Evolutionary conservation across 2,113 vertebrate genomes (phyloP), one percentile per base, ranked within the genome.

Genomic region (Pteropus alecto): DNA sequence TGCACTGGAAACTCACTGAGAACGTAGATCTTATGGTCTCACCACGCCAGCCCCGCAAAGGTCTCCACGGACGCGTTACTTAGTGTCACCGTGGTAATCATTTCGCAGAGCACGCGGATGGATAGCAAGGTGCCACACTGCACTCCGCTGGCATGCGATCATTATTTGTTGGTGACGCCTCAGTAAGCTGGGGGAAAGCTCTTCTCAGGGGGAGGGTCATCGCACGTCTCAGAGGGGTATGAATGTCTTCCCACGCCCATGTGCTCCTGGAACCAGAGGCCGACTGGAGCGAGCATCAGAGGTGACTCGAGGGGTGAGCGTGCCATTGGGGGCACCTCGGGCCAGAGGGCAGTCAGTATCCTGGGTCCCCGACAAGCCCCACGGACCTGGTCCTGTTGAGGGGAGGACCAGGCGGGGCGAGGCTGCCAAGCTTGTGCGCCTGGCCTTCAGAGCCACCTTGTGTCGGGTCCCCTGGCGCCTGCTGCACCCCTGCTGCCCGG

Each of bases 141-240:
- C 9, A 15, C 14, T 5, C 54, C 4, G 24, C 4, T 7, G 0
- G 8, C 12, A 19, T 14, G 16, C 77, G 0, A 2, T 9, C 10
- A 8, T n/a, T 10, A 4, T 5, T 14, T 3, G n/a, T 22, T 19
- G 4, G n/a, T 5, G 51, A 26, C 21, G 1, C 8, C 21, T 58
- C 76, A 4, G 19, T 7, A 28, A 14, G 6, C 19, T 13, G 51
- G 33, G 51, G 51, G 3, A 15, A 13, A 15, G 41, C 2, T n/a
- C 76, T 21, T 24, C 71, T 7, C 76, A 3, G 2, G 7, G 21
- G 11, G 51, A 21, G 56, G 76, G n/a, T 7, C 76, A 30, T n/a
- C 48, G 24, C 51, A 7, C 41, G 2, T 26, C 76, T 15, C 51
- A 0, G 51, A 16, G 77, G 77, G 35, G 28, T 6, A 38, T 54